These are phyloP conservation scores for Merops nubicus DNA, from an alignment of 2,113 vertebrate genomes.

Conservation along the genomic window DNA sequence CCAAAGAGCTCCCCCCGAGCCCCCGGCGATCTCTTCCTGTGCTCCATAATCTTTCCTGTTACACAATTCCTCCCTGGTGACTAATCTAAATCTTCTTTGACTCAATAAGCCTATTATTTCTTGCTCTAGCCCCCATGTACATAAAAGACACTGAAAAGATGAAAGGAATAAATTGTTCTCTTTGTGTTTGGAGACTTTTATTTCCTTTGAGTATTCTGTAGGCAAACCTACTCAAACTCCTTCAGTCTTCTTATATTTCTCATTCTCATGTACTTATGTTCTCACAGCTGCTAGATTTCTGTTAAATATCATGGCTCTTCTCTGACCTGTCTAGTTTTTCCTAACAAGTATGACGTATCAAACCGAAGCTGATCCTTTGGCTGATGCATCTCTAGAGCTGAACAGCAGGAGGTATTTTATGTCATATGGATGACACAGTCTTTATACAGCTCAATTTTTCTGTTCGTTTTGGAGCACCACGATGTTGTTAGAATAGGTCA, in stretches of 20 bases:
- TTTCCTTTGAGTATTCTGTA: neutral
- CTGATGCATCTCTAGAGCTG: neutral
- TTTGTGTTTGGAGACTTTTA: neutral
- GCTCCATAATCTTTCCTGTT: neutral
- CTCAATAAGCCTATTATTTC: neutral
- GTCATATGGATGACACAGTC: neutral
- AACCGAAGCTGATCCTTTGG: neutral
- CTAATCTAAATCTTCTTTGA: neutral
- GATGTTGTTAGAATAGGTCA: neutral
- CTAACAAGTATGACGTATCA: neutral
- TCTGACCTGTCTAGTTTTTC: neutral
- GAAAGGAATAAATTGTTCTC: conserved; percentile 7
- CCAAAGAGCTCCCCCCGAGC: neutral
- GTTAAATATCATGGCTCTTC: neutral
- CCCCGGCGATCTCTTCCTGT: neutral
- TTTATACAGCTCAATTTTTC: neutral
- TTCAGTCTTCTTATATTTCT: neutral
- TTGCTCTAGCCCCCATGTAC: neutral
- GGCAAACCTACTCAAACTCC: neutral
- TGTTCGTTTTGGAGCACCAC: neutral
- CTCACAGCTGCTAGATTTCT: neutral
- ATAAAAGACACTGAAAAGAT: neutral
- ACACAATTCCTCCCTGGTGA: neutral
- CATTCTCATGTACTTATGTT: neutral
- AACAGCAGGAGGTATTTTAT: neutral